Evolutionary conservation across 2,113 vertebrate species (phyloP), one percentile per base, ranked within the genome.

Genomic region (Planiliza haematocheilus): DNA sequence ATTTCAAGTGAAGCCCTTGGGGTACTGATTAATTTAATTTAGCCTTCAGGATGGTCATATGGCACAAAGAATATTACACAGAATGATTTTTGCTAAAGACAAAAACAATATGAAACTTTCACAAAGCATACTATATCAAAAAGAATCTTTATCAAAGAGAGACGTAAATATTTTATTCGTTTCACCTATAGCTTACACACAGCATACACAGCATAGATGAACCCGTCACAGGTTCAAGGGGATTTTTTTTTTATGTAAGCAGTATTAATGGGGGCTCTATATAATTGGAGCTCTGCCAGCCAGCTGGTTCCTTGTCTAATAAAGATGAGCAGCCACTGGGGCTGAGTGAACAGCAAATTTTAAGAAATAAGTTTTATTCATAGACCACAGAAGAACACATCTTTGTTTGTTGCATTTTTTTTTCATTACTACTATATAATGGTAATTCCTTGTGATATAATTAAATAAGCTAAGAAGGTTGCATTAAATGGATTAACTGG

Each of bases 61-160:
- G 17, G 1, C 18, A 10, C 11, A 10, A 10, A 38, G 2, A 49
- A 60, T 50, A 14, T 57, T 20, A 10, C 51, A 51, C 3, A 18
- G 18, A 63, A 42, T 58, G 0, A 2, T 10, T 52, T 75, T 62
- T 42, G 30, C 53, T 64, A 52, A 57, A 64, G 42, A 41, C 8
- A 60, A 37, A 21, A 63, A 56, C 34, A 42, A 41, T 41, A 4
- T 24, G 17, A 71, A 71, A 63, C 53, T 75, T 71, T 67, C 3
- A 43, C 72, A 82, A 82, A 82, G 79, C 74, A 86, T 71, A 52
- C 8, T 2, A 41, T 36, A 84, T 86, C 81, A 87, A 87, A 87
- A 74, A 51, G 51, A 79, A 75, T 43, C 41, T 17, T 77, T 45
- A 84, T 88, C 69, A 88, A 88, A 85, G 63, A 59, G 46, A 60